A percentile compares a stretch with the other conserved stretches of the same genome.
These are phyloP conservation scores for Anguilla anguilla DNA, from an alignment of 2,797 vertebrate species.

Conservation along the genomic window DNA sequence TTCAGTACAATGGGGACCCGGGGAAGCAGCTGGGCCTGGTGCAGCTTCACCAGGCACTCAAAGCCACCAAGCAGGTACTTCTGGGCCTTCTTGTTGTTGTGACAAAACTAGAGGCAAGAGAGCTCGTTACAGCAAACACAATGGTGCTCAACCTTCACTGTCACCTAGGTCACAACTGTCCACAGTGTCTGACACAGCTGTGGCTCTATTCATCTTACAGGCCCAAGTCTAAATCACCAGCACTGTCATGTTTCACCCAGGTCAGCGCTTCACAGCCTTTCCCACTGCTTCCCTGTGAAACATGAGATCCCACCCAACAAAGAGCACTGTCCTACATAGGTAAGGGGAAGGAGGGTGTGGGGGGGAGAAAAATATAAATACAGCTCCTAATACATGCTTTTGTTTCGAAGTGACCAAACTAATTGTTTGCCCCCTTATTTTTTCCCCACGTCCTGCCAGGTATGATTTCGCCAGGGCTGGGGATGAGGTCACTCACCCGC, in stretches of 20 bases:
- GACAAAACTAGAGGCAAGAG: constrained; percentile 80
- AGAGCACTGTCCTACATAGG: too few relatives aligned
- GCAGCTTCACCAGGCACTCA: constrained; percentile 93
- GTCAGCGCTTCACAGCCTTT: neutral
- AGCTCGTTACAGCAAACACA: neutral
- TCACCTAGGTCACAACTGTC: neutral
- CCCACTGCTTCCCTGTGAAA: too few relatives aligned
- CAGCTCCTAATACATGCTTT: neutral
- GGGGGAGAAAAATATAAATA: too few relatives aligned
- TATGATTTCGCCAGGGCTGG: neutral
- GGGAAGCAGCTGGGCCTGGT: constrained; percentile 88
- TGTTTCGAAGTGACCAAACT: neutral
- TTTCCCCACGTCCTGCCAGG: neutral
- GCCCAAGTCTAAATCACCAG: neutral
- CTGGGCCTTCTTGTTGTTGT: constrained; percentile 95
- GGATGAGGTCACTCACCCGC: constrained; percentile 72
- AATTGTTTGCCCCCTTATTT: neutral
- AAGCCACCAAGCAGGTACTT: constrained; percentile 92
- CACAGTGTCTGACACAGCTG: neutral
- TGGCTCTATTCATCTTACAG: neutral
- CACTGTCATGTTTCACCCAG: neutral
- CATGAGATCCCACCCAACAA: too few relatives aligned
- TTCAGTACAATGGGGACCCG: constrained; percentile 94
- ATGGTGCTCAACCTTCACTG: neutral
- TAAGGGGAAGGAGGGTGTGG: too few relatives aligned